Evolutionary conservation across 1,140 invertebrate genomes (phyloP).

Genomic region (Zaprionus inermis): DNA sequence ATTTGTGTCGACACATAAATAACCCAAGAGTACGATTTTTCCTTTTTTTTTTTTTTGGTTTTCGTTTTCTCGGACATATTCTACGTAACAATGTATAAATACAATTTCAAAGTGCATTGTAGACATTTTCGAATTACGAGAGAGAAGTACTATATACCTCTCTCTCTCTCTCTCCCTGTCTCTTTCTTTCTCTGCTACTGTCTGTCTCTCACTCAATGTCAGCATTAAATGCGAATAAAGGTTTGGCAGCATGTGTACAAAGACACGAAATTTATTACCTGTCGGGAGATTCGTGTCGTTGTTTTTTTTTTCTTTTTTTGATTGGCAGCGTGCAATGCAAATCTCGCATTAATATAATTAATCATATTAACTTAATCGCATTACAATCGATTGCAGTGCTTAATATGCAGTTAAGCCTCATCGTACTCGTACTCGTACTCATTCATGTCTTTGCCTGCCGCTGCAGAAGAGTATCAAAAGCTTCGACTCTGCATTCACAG

Average conservation of each 20-base stretch:
- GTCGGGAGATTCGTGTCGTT: background rate
- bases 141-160: background rate
- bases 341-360: constrained; percentile 44
- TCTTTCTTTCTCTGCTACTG: constrained; percentile 14
- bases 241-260: constrained; percentile 11
- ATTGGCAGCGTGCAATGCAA: constrained; percentile 36
- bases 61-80: background rate
- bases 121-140: background rate
- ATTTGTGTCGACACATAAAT: constrained; percentile 10
- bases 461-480: constrained; percentile 30
- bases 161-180: background rate
- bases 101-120: background rate
- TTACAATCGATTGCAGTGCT: constrained; percentile 19
- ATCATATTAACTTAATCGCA: constrained; percentile 50
- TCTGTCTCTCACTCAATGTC: constrained; percentile 11
- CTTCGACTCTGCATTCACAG: constrained; percentile 21
- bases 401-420: constrained; percentile 32
- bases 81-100: constrained; percentile 10
- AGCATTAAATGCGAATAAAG: constrained; percentile 4
- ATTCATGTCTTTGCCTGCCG: constrained; percentile 10
- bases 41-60: background rate
- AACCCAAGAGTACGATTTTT: background rate
- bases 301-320: background rate
- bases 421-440: constrained; percentile 18
- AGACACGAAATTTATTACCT: constrained; percentile 7